Percentiles rank a stretch among this genome's conserved stretches.
phyloP scores from a whole-genome alignment of 2,113 vertebrate species.

The Odocoileus virginianus region DNA sequence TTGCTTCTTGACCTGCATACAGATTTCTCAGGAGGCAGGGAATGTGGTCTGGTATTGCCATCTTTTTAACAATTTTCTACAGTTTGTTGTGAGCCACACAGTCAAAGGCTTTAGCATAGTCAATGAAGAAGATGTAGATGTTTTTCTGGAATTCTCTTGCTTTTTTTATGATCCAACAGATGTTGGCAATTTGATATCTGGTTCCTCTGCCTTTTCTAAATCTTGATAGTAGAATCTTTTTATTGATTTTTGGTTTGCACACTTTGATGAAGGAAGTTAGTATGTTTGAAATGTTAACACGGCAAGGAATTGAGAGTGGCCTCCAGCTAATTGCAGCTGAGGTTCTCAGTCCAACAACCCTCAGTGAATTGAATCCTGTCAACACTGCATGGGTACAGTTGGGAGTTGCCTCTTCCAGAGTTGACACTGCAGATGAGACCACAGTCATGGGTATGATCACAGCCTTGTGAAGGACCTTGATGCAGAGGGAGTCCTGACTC shows the following conservation, averaged over 20 bases:
- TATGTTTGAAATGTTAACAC: neutral
- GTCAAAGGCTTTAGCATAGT: neutral
- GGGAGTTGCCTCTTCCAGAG: neutral
- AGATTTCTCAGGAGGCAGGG: neutral
- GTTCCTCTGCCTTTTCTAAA: neutral
- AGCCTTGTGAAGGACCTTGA: neutral
- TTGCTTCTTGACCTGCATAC: neutral
- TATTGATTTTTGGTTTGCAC: neutral
- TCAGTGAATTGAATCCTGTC: neutral
- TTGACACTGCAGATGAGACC: neutral
- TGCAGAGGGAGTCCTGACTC: neutral
- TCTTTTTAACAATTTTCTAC: neutral
- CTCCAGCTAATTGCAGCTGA: neutral
- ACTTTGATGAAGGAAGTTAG: neutral
- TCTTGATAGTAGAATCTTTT: neutral
- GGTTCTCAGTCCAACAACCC: neutral
- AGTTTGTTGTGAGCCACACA: accelerated
- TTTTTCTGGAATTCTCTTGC: neutral
- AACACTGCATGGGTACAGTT: neutral
- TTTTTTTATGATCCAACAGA: neutral
- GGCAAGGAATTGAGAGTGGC: neutral
- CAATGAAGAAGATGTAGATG: neutral
- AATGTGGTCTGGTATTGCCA: neutral
- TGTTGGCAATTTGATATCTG: neutral
- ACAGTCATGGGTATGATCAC: neutral